phyloP scores from a whole-genome alignment of 2,888 invertebrate species.

The Agrotis segetum region DNA sequence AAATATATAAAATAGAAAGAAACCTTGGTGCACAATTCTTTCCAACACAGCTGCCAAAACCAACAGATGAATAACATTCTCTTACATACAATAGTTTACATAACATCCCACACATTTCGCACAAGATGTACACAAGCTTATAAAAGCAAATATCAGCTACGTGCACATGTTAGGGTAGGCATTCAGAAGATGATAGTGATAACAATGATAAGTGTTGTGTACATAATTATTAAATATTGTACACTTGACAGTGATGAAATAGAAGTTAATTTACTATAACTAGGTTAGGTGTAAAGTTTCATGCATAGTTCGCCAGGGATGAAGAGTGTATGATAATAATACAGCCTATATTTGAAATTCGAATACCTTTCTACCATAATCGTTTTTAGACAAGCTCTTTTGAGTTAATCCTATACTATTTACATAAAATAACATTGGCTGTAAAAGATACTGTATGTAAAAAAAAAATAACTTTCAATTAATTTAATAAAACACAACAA shows the following conservation, averaged over 20 bases:
- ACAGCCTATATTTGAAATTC: background rate
- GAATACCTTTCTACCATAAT: background rate
- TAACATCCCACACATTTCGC: background rate
- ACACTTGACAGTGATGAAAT: conserved; percentile 13
- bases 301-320: conserved; percentile 7
- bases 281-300: background rate
- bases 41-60: background rate
- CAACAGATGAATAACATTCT: background rate
- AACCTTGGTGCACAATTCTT: conserved; percentile 11
- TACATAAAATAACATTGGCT: conserved; percentile 5
- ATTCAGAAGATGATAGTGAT: conserved; percentile 43
- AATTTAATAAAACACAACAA: background rate
- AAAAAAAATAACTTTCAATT: background rate
- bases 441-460: background rate
- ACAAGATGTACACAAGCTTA: conserved; percentile 1
- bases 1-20: background rate
- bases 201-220: conserved; percentile 30
- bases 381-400: background rate
- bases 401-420: conserved; percentile 11
- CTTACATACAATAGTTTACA: background rate
- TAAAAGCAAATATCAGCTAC: conserved; percentile 22
- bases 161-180: conserved; percentile 28
- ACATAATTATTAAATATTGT: conserved; percentile 16
- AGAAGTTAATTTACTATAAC: background rate
- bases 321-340: background rate